These are phyloP conservation scores for Emesis furor DNA, from an alignment of 2,888 invertebrate genomes.

Conservation along the genomic window DNA sequence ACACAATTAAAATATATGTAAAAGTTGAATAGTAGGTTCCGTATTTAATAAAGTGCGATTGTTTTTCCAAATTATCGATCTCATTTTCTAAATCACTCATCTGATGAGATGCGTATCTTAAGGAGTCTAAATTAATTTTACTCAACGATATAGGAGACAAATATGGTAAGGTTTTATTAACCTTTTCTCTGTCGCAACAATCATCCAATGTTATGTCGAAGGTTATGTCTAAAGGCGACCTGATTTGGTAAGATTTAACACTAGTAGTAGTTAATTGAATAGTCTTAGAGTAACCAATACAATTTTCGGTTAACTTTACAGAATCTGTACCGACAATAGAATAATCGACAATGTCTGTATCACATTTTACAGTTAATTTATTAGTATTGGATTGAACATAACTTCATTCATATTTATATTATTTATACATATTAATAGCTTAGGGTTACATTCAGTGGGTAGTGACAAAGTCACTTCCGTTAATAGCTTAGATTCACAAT, in stretches of 20 bases:
- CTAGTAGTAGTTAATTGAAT: not conserved
- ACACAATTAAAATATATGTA: not conserved
- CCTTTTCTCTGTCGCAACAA: too few relatives aligned
- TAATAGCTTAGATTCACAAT: constrained; percentile 29
- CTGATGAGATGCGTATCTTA: not conserved
- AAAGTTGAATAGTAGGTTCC: not conserved
- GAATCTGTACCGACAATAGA: too few relatives aligned
- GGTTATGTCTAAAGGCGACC: not conserved
- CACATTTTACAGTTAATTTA: constrained; percentile 17
- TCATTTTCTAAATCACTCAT: too few relatives aligned
- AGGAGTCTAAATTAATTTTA: not conserved
- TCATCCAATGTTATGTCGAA: not conserved
- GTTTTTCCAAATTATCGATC: too few relatives aligned
- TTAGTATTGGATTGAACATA: constrained; percentile 23
- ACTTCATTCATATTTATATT: constrained; percentile 19
- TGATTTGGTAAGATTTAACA: not conserved
- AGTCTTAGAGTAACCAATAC: not conserved
- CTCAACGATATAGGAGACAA: too few relatives aligned
- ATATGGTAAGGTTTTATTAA: too few relatives aligned
- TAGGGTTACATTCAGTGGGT: not conserved
- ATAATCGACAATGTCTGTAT: constrained; percentile 1
- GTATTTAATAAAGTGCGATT: too few relatives aligned
- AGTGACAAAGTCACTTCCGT: not conserved
- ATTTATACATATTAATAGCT: constrained; percentile 17
- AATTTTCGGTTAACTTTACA: too few relatives aligned